Base-by-base conservation (phyloP, 2,888 invertebrate genomes). In the Hirudinaria manillensis region DNA sequence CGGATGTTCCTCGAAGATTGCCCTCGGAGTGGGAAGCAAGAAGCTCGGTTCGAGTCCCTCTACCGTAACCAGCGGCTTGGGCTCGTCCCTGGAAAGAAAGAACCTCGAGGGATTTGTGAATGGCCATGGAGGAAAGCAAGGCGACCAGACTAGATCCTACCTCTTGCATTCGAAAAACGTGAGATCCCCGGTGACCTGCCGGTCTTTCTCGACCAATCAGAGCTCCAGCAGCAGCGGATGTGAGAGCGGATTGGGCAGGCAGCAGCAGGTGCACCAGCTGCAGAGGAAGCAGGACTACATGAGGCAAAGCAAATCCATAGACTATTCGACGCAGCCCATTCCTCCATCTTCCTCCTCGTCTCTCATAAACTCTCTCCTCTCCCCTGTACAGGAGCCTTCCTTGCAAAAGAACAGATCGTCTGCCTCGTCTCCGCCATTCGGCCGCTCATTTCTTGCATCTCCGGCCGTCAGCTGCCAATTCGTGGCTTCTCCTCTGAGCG, bases 121-220 rank as follows among this genome's bases (percentile, higher is more conserved):
- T 34, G 70, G 70, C 82, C 91, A 91, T 3, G 84, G 85, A 4
- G 83, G 91, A 76, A 92, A 92, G 84, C 70, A 51, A 21, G 84
- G 91, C 81, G 92, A 92, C 0, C 80, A 81, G 10, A 75, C 79
- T 3, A 90, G 89, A n/a, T n/a, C 36, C 24, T 24, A 73, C 45
- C 34, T 73, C 34, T 36, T 34, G 13, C 65, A 55, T 16, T 21
- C 32, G n/a, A 73, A 56, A 32, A 73, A 36, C 6, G 73, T 32
- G 29, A 10, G 65, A 1, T 73, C 73, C n/a, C 73, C 73, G 0
- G 36, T 34, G n/a, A 36, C 61, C n/a, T 27, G 34, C 27, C 36
- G 65, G 70, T 77, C 79, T 2, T 90, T 90, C 55, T 90, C 91
- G 0, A 89, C 84, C 55, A 84, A 84, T 76, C 83, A 83, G 79